phyloP scores from a whole-genome alignment of 2,888 invertebrate genomes.

The Agrypnus murinus region DNA sequence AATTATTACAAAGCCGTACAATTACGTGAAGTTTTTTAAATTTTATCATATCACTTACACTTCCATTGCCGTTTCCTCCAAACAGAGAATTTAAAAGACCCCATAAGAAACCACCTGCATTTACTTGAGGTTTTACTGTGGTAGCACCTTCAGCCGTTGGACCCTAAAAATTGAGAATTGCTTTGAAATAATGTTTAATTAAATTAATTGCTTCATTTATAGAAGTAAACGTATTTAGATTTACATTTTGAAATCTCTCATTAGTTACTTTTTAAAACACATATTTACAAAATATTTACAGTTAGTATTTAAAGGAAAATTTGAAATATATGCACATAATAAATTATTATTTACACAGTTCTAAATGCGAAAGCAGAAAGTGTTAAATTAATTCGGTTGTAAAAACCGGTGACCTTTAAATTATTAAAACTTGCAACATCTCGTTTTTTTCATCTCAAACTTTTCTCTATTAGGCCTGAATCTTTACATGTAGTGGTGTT shows the following conservation, averaged over 20 bases:
- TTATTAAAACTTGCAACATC: neutral
- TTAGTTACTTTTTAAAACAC: neutral
- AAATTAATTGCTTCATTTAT: neutral
- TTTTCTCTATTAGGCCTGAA: neutral
- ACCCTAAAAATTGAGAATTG: constrained; percentile 41
- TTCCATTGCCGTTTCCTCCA: constrained; percentile 23
- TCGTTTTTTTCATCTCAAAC: neutral
- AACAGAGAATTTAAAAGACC: constrained; percentile 51
- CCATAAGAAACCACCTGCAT: constrained; percentile 52
- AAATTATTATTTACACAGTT: constrained; percentile 1
- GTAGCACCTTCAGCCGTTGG: constrained; percentile 42
- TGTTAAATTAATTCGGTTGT: neutral
- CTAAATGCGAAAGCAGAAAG: constrained; percentile 3
- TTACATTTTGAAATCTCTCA: neutral
- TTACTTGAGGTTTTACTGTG: constrained; percentile 45
- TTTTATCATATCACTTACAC: constrained; percentile 19
- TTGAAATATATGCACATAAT: constrained; percentile 14
- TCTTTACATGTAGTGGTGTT: no score
- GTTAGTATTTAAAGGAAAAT: neutral
- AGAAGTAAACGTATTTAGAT: neutral
- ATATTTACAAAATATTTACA: constrained; percentile 23
- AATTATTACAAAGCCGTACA: neutral
- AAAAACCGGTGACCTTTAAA: neutral
- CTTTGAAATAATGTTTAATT: neutral
- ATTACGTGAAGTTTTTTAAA: no score